phyloP scores from a whole-genome alignment of 2,113 vertebrate species.

The Sebastes schlegelii region DNA sequence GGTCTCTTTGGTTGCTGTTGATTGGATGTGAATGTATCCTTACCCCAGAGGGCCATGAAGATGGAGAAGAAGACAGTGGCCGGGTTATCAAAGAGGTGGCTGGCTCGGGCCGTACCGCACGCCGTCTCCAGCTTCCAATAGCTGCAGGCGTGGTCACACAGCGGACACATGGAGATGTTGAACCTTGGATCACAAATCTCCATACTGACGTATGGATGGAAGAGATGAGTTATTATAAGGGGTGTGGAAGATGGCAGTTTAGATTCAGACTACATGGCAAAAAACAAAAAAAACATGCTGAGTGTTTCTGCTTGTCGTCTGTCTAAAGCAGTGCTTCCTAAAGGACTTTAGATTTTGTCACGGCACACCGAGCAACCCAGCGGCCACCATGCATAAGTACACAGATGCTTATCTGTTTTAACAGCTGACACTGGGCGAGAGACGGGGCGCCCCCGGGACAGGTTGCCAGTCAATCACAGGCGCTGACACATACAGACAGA shows the following conservation, averaged over 20 bases:
- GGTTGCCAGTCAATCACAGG: neutral
- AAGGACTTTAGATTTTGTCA: neutral
- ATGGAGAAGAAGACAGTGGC: conserved; percentile 98
- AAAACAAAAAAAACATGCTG: neutral
- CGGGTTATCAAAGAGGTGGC: conserved; percentile 97
- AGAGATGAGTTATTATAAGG: neutral
- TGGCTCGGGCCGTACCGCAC: conserved; percentile 94
- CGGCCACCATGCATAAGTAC: neutral
- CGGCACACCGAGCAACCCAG: neutral
- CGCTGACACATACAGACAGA: neutral
- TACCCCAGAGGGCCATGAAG: conserved; percentile 99
- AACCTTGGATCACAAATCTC: conserved; percentile 95
- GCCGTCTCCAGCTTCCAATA: conserved; percentile 96
- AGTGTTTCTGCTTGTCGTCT: neutral
- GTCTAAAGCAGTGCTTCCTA: neutral
- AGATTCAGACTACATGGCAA: neutral
- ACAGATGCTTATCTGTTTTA: neutral
- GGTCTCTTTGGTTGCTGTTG: neutral
- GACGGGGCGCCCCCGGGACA: neutral
- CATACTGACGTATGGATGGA: conserved; percentile 84
- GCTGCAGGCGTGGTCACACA: conserved; percentile 94
- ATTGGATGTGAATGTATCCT: conserved; percentile 40
- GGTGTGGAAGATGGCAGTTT: neutral
- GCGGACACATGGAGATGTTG: conserved; percentile 98
- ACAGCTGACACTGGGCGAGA: neutral